Evolutionary conservation across 2,113 vertebrate species (phyloP), one percentile per base, ranked within the genome.

Genomic region (Nestor notabilis): DNA sequence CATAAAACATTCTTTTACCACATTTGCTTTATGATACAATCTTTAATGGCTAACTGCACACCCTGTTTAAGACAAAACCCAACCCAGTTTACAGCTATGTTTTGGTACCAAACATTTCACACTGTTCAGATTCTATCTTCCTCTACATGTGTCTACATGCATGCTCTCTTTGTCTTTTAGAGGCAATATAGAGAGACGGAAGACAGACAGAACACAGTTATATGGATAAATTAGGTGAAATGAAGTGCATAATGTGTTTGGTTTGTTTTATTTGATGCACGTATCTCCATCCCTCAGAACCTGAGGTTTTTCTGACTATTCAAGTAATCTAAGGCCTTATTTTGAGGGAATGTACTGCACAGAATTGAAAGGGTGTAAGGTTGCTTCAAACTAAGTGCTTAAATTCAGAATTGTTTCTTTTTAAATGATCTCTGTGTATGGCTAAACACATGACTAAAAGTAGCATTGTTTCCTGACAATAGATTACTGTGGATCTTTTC

Each of bases 1-100:
- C 44, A 41, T 63, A 70, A 85, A 95, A 83, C 68, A 77, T 93
- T 77, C 28, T 85, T 96, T 90, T 70, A 39, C 31, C 13, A 7
- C 63, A 82, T 94, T 93, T 95, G 24, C 41, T 90, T 94, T 83
- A 56, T 68, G 92, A 87, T 96, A 92, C 55, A 47, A 78, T 95
- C 95, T 95, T 83, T 75, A 93, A 83, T 60, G 39, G 49, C 14
- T 92, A 94, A 94, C 65, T 66, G 37, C 41, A 77, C 25, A 69
- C 17, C 7, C 50, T 61, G 25, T 49, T 80, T 55, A 86, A 90
- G 68, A 60, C 83, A 93, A 94, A 95, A 75, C 83, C 39, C 76
- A 90, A 9, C 88, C 88, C 72, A 64, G 24, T 60, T 81, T 75
- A 84, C 71, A 84, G 66, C 43, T 64, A 21, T 68, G 74, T 96